These are phyloP conservation scores for Amphiprion percula DNA, from an alignment of 2,113 vertebrate genomes.

Conservation along the genomic window DNA sequence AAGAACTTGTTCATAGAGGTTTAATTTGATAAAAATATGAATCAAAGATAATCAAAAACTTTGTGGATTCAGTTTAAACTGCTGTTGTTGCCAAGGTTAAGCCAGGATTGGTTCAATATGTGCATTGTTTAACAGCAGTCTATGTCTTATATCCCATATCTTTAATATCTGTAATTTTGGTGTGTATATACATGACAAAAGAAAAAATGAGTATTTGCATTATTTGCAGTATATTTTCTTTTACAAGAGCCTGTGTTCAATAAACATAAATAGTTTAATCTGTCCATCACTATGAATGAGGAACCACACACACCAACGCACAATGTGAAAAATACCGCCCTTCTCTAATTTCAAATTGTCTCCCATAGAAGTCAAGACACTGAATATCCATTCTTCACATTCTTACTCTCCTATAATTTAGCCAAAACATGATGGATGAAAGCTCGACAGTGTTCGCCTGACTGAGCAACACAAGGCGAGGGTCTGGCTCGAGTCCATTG, in stretches of 20 bases:
- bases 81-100: neutral
- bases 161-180: no score
- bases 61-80: neutral
- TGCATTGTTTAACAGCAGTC: no score
- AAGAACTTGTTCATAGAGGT: no score
- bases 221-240: neutral
- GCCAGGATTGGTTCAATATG: no score
- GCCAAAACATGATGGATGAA: conserved; percentile 61
- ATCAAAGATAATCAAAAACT: no score
- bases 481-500: conserved; percentile 46
- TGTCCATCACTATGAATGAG: conserved; percentile 15
- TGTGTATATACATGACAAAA: no score
- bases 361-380: conserved; percentile 25
- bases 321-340: conserved; percentile 33
- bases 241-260: neutral
- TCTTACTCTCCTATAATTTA: conserved; percentile 52
- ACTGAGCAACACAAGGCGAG: conserved; percentile 17
- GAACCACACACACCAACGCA: conserved; percentile 9
- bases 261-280: conserved; percentile 22
- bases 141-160: no score
- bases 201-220: neutral
- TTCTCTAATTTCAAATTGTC: conserved; percentile 30
- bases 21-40: no score
- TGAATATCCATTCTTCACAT: conserved; percentile 48
- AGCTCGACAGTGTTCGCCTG: conserved; percentile 44